Conservation (phyloP, 1,140 invertebrate species). For the Musca domestica region DNA sequence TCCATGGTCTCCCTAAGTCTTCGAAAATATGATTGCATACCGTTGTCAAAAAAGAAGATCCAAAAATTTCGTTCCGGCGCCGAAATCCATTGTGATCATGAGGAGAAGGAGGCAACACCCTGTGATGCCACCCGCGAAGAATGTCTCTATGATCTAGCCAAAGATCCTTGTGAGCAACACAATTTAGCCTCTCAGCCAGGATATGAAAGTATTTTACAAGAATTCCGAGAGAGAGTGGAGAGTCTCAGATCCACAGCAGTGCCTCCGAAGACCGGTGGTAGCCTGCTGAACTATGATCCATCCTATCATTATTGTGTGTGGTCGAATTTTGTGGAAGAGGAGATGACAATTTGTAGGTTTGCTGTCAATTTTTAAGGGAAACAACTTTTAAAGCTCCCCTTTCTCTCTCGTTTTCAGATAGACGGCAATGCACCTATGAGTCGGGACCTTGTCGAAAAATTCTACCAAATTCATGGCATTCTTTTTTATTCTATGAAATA, state of each 20-base stretch:
- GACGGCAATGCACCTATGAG: too few relatives aligned
- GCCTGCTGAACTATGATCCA: slow-evolving; percentile 30
- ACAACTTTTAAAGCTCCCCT: not conserved
- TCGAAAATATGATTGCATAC: slow-evolving; percentile 30
- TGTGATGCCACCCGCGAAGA: slow-evolving; percentile 57
- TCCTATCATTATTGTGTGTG: slow-evolving; percentile 39
- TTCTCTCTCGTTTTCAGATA: too few relatives aligned
- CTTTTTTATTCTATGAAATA: too few relatives aligned
- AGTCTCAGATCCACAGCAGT: slow-evolving; percentile 30
- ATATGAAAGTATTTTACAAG: slow-evolving; percentile 29
- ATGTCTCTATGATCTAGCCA: slow-evolving; percentile 71
- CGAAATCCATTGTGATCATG: slow-evolving; percentile 46
- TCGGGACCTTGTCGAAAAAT: too few relatives aligned
- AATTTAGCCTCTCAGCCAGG: slow-evolving; percentile 60
- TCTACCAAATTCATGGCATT: too few relatives aligned
- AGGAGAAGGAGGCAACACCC: slow-evolving; percentile 25
- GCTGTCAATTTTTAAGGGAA: not conserved
- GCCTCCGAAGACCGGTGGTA: not conserved
- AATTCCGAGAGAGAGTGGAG: slow-evolving; percentile 28
- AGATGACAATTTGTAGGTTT: slow-evolving; percentile 2
- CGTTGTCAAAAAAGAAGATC: slow-evolving; percentile 41
- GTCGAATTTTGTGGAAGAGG: slow-evolving; percentile 31
- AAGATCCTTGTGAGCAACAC: slow-evolving; percentile 75
- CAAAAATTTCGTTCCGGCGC: slow-evolving; percentile 53
- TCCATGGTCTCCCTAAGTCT: slow-evolving; percentile 48